Evolutionary conservation across 2,888 invertebrate species (phyloP).

Genomic region (Timema podura): DNA sequence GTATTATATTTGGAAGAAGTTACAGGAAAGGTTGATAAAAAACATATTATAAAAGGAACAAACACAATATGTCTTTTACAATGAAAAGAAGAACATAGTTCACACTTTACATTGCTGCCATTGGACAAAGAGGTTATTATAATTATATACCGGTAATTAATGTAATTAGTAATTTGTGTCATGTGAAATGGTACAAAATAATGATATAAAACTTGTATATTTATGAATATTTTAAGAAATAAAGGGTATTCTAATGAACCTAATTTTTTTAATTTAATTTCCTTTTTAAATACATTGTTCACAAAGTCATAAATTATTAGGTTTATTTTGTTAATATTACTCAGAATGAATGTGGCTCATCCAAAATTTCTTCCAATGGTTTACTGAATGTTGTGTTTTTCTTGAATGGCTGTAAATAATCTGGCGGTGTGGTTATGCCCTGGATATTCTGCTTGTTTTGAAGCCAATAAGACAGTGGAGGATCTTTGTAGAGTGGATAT

Average conservation of each 20-base stretch:
- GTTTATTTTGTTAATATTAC: too few relatives aligned
- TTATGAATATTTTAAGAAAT: slow-evolving; percentile 32
- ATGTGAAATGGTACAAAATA: slow-evolving; percentile 30
- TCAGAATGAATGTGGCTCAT: background rate
- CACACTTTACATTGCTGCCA: too few relatives aligned
- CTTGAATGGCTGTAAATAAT: slow-evolving; percentile 16
- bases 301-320: too few relatives aligned
- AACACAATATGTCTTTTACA: too few relatives aligned
- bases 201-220: slow-evolving; percentile 30
- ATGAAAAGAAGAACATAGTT: too few relatives aligned
- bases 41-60: too few relatives aligned
- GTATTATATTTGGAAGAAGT: background rate
- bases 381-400: slow-evolving; percentile 16
- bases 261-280: background rate
- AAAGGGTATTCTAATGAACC: slow-evolving; percentile 27
- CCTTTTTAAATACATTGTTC: too few relatives aligned
- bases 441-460: background rate
- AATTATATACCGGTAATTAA: too few relatives aligned
- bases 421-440: slow-evolving; percentile 5
- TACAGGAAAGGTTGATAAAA: too few relatives aligned
- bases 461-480: slow-evolving; percentile 16
- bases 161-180: slow-evolving; percentile 14
- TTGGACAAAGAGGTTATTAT: background rate
- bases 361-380: slow-evolving; percentile 13
- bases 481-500: slow-evolving; percentile 18